Base-by-base conservation (phyloP, 92 coral and sea anemone species). In the Zoanthus solanderi region DNA sequence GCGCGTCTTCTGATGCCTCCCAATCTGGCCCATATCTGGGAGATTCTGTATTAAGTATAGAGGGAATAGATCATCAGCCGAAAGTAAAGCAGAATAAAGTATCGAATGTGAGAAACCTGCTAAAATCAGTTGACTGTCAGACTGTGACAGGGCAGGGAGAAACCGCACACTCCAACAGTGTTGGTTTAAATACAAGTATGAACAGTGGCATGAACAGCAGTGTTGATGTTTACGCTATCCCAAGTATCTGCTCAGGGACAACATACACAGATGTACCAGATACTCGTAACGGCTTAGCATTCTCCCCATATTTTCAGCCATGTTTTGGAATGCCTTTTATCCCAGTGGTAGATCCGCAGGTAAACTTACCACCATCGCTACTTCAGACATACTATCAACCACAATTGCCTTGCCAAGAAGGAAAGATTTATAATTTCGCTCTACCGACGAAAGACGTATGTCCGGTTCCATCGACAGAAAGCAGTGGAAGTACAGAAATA, bases 251-350 rank as follows among this genome's bases (percentile, higher is more conserved):
- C 52, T 68, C 84, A 79, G 72, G 34, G 72, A 18, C 52, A 17
- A 79, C 60, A 56, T 79, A 79, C 72, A 58, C 84, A 79, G 72
- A 72, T 31, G 34, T 79, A n/a, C 72, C 84, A 58, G 17, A 30
- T 58, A 53, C 72, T 16, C 34, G 8, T 15, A 45, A 23, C 32
- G 72, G 31, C 31, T 3, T 17, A 11, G n/a, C 28, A 57, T n/a
- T 18, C 60, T 14, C 52, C 72, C 72, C 84, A 0, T 17, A 37
- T 42, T 6, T 69, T 44, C 84, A 60, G 72, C 84, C 84, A 61
- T 60, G 42, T 37, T 29, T n/a, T 79, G 71, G 71, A 7, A 50
- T 48, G 10, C 53, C 52, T 69, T 7, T 28, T 29, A 6, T n/a
- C 42, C 72, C 84, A 16, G 66, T 60, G 71, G 28, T 79, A 61